A percentile compares a stretch with the other conserved stretches of the same genome.
Evolutionary conservation across 1,140 invertebrate species (phyloP).

Genomic region (Chionoecetes opilio): DNA sequence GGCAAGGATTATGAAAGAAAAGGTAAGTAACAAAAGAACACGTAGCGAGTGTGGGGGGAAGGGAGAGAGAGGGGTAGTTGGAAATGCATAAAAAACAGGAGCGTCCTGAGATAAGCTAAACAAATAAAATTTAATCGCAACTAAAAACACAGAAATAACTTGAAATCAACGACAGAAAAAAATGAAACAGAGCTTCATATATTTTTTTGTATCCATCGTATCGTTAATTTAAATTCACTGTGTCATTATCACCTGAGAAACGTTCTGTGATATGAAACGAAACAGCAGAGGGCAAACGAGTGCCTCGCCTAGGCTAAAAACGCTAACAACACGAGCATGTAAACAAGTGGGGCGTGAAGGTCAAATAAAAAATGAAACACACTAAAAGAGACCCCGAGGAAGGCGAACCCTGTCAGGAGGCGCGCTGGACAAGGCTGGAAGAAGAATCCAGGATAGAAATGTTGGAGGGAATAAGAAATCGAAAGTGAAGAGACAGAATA

Average conservation of each 20-base stretch:
- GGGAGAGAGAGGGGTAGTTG: background rate
- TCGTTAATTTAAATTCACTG: no score
- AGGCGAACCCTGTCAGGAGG: background rate
- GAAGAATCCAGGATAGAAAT: background rate
- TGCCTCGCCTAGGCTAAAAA: no score
- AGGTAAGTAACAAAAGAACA: background rate
- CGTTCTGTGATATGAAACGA: no score
- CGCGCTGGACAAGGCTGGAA: background rate
- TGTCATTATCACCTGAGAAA: no score
- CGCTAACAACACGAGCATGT: background rate
- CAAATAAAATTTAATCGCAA: background rate
- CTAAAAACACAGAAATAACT: no score
- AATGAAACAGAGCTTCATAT: no score
- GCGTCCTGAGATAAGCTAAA: background rate
- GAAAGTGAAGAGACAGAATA: no score
- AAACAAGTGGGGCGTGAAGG: background rate
- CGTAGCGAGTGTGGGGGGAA: no score
- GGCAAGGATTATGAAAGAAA: background rate
- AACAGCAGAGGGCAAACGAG: no score
- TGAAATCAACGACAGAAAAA: background rate
- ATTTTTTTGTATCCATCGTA: no score
- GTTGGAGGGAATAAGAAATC: no score
- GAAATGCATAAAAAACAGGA: background rate
- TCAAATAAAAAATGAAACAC: background rate
- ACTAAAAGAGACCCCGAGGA: constrained; percentile 27